These are phyloP conservation scores for Lepidocyrtoides sp. DNA, from an alignment of 2,888 invertebrate genomes.

Conservation along the genomic window DNA sequence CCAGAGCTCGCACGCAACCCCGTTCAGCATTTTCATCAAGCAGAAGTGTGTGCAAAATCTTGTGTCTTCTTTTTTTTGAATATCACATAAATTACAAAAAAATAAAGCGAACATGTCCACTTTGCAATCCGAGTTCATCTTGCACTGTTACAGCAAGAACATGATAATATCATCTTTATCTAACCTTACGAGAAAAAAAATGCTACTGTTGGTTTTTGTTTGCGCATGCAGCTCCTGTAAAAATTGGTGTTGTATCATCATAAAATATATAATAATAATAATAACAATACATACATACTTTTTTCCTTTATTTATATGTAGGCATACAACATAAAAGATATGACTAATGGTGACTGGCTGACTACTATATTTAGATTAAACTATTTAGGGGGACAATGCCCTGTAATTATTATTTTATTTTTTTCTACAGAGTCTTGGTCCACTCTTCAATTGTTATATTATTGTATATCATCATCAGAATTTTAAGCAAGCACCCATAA, in stretches of 20 bases:
- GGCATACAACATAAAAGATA: constrained; percentile 5
- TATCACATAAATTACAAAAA: constrained; percentile 4
- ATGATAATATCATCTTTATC: not conserved
- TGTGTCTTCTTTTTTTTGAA: not conserved
- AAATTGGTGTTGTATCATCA: constrained; percentile 20
- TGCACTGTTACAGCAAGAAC: not conserved
- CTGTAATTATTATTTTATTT: constrained; percentile 76
- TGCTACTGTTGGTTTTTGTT: constrained; percentile 15
- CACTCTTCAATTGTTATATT: constrained; percentile 19
- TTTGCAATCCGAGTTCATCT: not conserved
- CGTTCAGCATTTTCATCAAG: not conserved
- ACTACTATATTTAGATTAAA: constrained; percentile 52
- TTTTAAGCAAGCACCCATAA: not conserved
- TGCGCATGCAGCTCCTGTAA: constrained; percentile 1
- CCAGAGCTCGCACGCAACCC: constrained; percentile 48
- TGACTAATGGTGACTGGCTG: constrained; percentile 46
- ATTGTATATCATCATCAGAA: not conserved
- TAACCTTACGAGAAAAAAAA: not conserved
- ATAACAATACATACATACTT: not conserved
- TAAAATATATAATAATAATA: too few relatives aligned
- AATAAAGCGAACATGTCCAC: constrained; percentile 37
- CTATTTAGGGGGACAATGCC: constrained; percentile 75
- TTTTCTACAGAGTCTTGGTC: constrained; percentile 35
- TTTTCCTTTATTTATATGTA: too few relatives aligned
- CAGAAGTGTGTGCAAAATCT: not conserved